Base-by-base conservation (phyloP, 2,113 vertebrate species). In the Protobothrops mucrosquamatus region DNA sequence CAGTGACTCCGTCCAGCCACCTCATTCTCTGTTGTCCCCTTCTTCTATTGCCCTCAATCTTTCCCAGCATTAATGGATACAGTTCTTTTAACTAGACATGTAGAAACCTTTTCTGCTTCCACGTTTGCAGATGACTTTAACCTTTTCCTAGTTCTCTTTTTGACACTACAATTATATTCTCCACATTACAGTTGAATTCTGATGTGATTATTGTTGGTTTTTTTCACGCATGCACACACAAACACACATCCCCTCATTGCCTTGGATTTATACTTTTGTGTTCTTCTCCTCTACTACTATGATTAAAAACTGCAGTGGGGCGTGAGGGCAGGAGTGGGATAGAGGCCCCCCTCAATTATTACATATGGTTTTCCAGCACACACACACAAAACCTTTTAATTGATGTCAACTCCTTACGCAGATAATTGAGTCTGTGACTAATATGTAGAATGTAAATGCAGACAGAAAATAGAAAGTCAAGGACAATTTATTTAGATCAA, bases 251-350 rank as follows among this genome's bases (percentile, higher is more conserved):
- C 1, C 26, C 20, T 34, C 94, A 93, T 24, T 69, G 86, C 81
- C 54, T 88, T 52, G 93, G 69, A 88, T 93, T 92, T 92, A 94
- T 93, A 91, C 90, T 93, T 94, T 92, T 95, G 91, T 85, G 7
- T 92, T 22, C 34, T 54, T 2, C 55, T 6, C 2, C 39, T 52
- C 43, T 18, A 61, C 94, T 95, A 94, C 94, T 95, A 89, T 89
- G 89, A 94, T 88, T 93, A 52, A 93, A 94, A 46, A 91, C 39
- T 89, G 34, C 89, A 91, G 93, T 9, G 93, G 24, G 81, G 46
- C 0, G 1, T 26, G 43, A 26, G 24, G 69, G n/a, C 1, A 4
- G 29, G 14, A 81, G 34, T 22, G 34, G 56, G 1, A 48, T 39
- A 26, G 39, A 8, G 20, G 0, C 43, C 10, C 54, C 9, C 52